Base-by-base conservation (phyloP, 2,888 invertebrate genomes). In the Acanthosepion pharaonis region DNA sequence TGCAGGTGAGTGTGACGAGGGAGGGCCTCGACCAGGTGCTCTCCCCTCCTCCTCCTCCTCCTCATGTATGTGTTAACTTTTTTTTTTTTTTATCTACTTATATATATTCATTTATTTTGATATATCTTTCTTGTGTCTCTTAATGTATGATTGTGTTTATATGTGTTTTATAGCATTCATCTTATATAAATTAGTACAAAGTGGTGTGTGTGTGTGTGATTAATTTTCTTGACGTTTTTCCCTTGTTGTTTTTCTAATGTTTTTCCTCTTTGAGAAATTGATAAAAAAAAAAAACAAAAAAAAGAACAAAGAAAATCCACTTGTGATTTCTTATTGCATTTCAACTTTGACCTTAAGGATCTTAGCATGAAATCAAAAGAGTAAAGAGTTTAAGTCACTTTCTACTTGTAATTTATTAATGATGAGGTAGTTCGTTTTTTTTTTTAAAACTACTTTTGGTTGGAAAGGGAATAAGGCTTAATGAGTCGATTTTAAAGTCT, bases 1-100 rank as follows among this genome's bases (percentile, higher is more conserved):
- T 94, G 48, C 94, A 94, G 64, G 94, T 94, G 64, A 94, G 94
- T 94, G 48, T 33, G 33, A 55, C 53, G 48, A 28, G 92, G 92
- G 92, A 53, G 53, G 42, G 92, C 92, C 92, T 49, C 92, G 53
- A 15, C 53, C 92, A 93, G 92, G 92, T 78, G 78, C 78, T 78
- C 78, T 28, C 78, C 59, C 59, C 59, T 59, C 78, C 78, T 78
- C n/a, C 78, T 78, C 78, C 78, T 78, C n/a, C 78, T 78, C 78
- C 78, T 78, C 78, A 78, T 78, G 78, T 78, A 78, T 78, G 78
- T 78, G 78, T 78, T 78, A n/a, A 78, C 33, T 25, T 64, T 25
- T 64, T 78, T 78, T 78, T 25, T 64, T 25, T 64, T 78, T 78
- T 78, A 78, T 8, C 78, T 78, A 78, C 78, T 78, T 78, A 78